Percentiles rank a stretch among this genome's conserved stretches.
Evolutionary conservation across 2,113 vertebrate species (phyloP).

Genomic region (Perca schrenkii): DNA sequence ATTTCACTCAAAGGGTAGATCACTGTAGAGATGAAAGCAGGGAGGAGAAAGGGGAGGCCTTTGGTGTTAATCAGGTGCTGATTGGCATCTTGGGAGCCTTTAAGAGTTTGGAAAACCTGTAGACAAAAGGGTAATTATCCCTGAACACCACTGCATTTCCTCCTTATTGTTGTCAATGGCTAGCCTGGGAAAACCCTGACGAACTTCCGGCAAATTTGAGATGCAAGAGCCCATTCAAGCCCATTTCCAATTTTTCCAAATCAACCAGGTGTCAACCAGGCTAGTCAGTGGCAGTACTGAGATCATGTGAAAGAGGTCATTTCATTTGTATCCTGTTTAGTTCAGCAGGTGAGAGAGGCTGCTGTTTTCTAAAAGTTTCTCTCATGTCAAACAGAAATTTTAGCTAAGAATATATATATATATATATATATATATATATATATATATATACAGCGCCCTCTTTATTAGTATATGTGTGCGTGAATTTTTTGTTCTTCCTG

Average conservation of each 20-base stretch:
- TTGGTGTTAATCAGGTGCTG: slow-evolving; percentile 79
- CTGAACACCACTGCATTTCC: slow-evolving; percentile 45
- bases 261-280: no score
- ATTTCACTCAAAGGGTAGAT: slow-evolving; percentile 62
- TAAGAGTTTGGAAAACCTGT: slow-evolving; percentile 46
- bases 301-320: slow-evolving; percentile 58
- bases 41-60: slow-evolving; percentile 48
- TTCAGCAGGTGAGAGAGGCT: slow-evolving; percentile 18
- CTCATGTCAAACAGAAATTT: neutral
- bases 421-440: no score
- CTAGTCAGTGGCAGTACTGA: slow-evolving; percentile 28
- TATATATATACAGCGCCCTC: neutral
- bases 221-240: no score
- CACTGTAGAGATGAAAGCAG: slow-evolving; percentile 71
- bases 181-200: no score
- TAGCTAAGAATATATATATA: neutral
- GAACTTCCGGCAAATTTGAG: no score
- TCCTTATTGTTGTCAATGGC: slow-evolving; percentile 33
- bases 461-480: no score
- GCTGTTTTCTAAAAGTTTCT: neutral
- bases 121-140: slow-evolving; percentile 58
- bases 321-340: slow-evolving; percentile 73
- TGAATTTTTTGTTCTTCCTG: no score
- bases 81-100: slow-evolving; percentile 72
- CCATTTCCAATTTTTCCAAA: no score